A percentile compares a stretch with the other conserved stretches of the same genome.
Conservation (phyloP, 2,888 invertebrate genomes). For the Cepaea hortensis region DNA sequence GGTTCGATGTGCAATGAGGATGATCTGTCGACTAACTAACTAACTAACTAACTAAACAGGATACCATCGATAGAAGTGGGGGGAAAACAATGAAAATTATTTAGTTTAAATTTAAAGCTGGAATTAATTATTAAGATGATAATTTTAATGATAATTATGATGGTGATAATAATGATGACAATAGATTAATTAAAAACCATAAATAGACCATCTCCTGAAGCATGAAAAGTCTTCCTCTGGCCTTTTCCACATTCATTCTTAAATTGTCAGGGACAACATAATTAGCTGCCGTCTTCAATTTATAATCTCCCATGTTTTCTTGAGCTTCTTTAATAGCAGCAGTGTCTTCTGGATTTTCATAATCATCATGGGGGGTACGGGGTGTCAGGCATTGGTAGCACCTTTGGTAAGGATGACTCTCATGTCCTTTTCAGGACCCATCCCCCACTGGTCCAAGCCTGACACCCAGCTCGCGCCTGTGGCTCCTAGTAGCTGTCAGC, state of each 20-base stretch:
- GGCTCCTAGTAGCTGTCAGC: too few relatives aligned
- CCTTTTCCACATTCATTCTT: conserved; percentile 76
- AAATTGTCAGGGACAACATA: conserved; percentile 76
- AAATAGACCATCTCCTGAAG: conserved; percentile 72
- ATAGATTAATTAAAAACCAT: neutral
- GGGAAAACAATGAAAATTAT: too few relatives aligned
- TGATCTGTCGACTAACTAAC: too few relatives aligned
- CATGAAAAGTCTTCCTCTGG: conserved; percentile 70
- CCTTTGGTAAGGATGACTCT: too few relatives aligned
- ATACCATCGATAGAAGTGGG: too few relatives aligned
- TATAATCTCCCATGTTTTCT: conserved; percentile 86
- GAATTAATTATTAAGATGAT: neutral
- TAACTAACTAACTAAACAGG: too few relatives aligned
- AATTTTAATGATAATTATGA: neutral
- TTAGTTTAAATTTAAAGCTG: too few relatives aligned
- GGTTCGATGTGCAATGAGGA: too few relatives aligned
- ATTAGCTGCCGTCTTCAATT: conserved; percentile 84
- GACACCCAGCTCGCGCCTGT: too few relatives aligned
- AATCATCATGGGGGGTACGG: conserved; percentile 66
- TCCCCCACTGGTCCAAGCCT: too few relatives aligned
- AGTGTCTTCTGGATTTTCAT: conserved; percentile 82
- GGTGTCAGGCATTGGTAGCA: too few relatives aligned
- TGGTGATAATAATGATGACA: neutral
- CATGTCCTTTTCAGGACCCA: too few relatives aligned
- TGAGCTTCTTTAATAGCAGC: conserved; percentile 83